These are phyloP conservation scores for Ascaphus truei DNA, from an alignment of 2,113 vertebrate genomes.

Conservation along the genomic window DNA sequence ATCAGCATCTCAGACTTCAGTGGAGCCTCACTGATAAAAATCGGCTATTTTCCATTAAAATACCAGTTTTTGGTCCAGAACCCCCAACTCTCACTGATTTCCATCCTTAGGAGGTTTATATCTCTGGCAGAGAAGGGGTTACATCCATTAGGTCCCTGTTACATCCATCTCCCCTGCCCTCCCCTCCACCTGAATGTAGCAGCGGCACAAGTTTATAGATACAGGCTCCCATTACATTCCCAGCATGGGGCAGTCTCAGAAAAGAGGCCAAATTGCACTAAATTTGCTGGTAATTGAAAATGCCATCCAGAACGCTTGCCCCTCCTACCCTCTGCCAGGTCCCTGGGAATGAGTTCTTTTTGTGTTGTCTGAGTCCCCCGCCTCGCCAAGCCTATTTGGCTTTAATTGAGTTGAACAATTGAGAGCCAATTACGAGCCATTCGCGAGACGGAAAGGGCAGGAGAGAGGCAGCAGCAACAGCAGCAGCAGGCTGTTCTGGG, in stretches of 20 bases:
- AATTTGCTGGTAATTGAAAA: slow-evolving; percentile 37
- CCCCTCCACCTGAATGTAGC: slow-evolving; percentile 1
- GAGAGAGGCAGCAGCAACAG: not conserved
- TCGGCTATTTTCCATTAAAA: too few relatives aligned
- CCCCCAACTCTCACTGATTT: too few relatives aligned
- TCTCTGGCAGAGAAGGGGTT: slow-evolving; percentile 5
- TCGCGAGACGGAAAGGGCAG: slow-evolving; percentile 19
- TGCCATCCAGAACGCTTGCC: slow-evolving; percentile 14
- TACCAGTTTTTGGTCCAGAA: too few relatives aligned
- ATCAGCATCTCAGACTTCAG: too few relatives aligned
- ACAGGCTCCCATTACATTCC: slow-evolving; percentile 31
- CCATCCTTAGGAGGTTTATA: too few relatives aligned
- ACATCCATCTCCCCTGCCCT: not conserved
- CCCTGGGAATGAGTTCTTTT: slow-evolving; percentile 18
- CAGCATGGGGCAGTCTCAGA: slow-evolving; percentile 30
- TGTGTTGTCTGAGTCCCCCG: slow-evolving; percentile 12
- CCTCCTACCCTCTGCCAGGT: not conserved
- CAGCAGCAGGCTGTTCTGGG: slow-evolving; percentile 5
- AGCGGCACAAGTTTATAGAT: slow-evolving; percentile 15
- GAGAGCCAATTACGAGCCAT: slow-evolving; percentile 30
- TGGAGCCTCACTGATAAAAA: too few relatives aligned
- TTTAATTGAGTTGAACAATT: slow-evolving; percentile 37
- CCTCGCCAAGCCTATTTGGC: slow-evolving; percentile 19
- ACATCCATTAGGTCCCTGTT: slow-evolving; percentile 9
- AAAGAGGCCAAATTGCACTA: slow-evolving; percentile 36